Conservation (phyloP, 2,113 vertebrate genomes). For the Acinonyx jubatus region DNA sequence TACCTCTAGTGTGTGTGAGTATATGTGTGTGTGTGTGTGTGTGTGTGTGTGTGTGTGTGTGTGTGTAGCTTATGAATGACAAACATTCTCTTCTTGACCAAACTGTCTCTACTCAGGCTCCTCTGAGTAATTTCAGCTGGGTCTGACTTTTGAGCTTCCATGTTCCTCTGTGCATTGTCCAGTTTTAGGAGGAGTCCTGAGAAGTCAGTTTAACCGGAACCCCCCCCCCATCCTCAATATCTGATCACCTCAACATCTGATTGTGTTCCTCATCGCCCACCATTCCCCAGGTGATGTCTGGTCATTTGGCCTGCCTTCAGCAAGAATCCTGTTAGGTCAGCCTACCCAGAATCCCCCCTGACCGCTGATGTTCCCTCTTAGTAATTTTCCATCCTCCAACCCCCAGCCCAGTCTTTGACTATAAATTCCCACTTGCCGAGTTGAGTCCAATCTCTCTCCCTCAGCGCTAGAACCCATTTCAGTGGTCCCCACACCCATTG, state of each 20-base stretch:
- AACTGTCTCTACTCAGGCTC: background rate
- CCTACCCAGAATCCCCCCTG: background rate
- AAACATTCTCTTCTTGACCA: background rate
- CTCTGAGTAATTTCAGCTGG: background rate
- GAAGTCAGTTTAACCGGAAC: background rate
- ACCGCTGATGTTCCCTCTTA: background rate
- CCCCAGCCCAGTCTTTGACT: background rate
- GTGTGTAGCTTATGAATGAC: background rate
- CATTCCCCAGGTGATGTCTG: background rate
- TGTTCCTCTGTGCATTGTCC: background rate
- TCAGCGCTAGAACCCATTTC: background rate
- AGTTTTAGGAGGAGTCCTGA: background rate
- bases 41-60: no score
- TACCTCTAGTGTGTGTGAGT: background rate
- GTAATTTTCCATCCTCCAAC: background rate
- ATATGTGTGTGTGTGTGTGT: no score
- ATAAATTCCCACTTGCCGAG: background rate
- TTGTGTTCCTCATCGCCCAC: background rate
- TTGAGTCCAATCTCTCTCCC: background rate
- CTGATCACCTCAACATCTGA: background rate
- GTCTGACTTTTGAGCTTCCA: background rate
- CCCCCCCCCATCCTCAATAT: background rate
- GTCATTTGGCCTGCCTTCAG: background rate
- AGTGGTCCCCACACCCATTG: background rate
- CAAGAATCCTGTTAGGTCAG: background rate